A percentile compares a stretch with the other conserved stretches of the same genome.
These are phyloP conservation scores for Drosophila tanythrix DNA, from an alignment of 2,888 invertebrate genomes.

Conservation along the genomic window DNA sequence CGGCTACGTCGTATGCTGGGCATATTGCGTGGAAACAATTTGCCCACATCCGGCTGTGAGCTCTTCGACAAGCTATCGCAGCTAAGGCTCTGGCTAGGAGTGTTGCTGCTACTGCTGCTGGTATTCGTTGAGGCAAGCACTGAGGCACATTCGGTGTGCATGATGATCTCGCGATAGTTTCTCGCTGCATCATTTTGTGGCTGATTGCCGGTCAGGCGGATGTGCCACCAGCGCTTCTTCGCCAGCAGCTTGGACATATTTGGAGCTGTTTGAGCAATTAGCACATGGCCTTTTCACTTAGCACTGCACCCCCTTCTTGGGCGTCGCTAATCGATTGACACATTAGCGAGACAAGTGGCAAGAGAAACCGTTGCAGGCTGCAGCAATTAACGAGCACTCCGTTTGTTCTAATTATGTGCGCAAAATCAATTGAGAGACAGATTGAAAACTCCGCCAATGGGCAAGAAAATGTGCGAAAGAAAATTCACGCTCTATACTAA, in stretches of 20 bases:
- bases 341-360: slow-evolving; percentile 55
- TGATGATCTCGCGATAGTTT: slow-evolving; percentile 88
- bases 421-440: slow-evolving; percentile 48
- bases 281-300: slow-evolving; percentile 45
- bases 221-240: slow-evolving; percentile 94
- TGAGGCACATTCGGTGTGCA: slow-evolving; percentile 58
- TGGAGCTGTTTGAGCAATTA: slow-evolving; percentile 55
- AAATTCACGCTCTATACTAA: slow-evolving; percentile 2
- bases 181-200: slow-evolving; percentile 89
- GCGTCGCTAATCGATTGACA: slow-evolving; percentile 68
- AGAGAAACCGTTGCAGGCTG: slow-evolving; percentile 41
- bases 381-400: slow-evolving; percentile 75
- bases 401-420: slow-evolving; percentile 83
- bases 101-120: slow-evolving; percentile 40
- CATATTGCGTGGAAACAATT: slow-evolving; percentile 83
- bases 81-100: slow-evolving; percentile 36
- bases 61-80: slow-evolving; percentile 74
- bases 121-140: slow-evolving; percentile 55
- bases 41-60: slow-evolving; percentile 77
- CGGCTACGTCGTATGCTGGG: slow-evolving; percentile 83
- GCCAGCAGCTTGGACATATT: slow-evolving; percentile 65
- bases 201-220: slow-evolving; percentile 90
- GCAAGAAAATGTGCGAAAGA: slow-evolving; percentile 28
- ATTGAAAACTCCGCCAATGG: slow-evolving; percentile 30
- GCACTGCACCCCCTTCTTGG: slow-evolving; percentile 33